These are phyloP conservation scores for Brachionus calyciflorus DNA, from an alignment of 1,140 invertebrate genomes.

Conservation along the genomic window DNA sequence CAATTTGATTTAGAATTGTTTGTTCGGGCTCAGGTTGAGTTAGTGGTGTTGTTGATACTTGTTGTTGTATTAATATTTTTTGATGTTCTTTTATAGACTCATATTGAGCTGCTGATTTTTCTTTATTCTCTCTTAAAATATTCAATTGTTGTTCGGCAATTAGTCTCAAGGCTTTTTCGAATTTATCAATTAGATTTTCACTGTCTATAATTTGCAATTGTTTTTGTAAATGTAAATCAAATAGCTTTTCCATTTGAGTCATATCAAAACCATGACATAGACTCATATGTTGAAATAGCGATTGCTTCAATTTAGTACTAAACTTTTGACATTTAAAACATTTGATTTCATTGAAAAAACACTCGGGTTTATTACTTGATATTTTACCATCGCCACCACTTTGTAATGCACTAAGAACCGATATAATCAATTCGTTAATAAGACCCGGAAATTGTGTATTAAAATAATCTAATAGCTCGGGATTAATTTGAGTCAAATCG, in stretches of 20 bases:
- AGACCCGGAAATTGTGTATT: not conserved
- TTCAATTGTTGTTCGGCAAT: constrained; percentile 10
- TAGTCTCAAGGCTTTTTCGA: not conserved
- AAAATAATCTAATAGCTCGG: constrained; percentile 14
- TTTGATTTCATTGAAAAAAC: constrained; percentile 8
- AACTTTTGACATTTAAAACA: constrained; percentile 42
- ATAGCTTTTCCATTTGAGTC: constrained; percentile 1
- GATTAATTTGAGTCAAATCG: not conserved
- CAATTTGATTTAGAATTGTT: not conserved
- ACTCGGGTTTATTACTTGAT: not conserved
- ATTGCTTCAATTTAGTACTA: constrained; percentile 24
- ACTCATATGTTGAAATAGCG: constrained; percentile 30
- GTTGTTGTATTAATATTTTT: constrained; percentile 18
- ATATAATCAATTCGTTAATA: constrained; percentile 26
- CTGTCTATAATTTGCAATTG: constrained; percentile 24
- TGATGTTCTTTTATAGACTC: constrained; percentile 11
- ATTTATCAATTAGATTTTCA: constrained; percentile 31
- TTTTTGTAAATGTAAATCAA: constrained; percentile 40
- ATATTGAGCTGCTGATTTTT: constrained; percentile 4
- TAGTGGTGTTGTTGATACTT: not conserved
- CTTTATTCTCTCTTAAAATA: constrained; percentile 1
- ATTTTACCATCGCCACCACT: not conserved
- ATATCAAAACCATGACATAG: not conserved
- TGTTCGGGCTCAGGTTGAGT: not conserved
- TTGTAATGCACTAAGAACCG: constrained; percentile 16